phyloP scores from a whole-genome alignment of 2,888 invertebrate species.

The Petrolisthes cinctipes region DNA sequence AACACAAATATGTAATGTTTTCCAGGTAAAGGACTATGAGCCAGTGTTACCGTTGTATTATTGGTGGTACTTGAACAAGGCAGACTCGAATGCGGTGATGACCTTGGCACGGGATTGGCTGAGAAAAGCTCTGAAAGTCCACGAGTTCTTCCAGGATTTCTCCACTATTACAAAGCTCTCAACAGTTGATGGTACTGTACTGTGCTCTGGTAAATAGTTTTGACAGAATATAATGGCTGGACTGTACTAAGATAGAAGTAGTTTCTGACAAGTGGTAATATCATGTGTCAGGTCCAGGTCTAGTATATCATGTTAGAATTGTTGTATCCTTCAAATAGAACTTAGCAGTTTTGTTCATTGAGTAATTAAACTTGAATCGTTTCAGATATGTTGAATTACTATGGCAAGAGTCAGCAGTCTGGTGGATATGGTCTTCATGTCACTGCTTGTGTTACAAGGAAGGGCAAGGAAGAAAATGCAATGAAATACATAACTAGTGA shows the following conservation, averaged over 20 bases:
- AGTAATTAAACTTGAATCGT: not conserved
- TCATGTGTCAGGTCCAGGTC: too few relatives aligned
- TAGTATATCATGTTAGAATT: too few relatives aligned
- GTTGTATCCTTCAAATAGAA: too few relatives aligned
- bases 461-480: constrained; percentile 66
- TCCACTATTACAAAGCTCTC: constrained; percentile 28
- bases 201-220: not conserved
- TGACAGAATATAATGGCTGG: too few relatives aligned
- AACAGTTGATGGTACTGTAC: constrained; percentile 24
- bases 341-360: not conserved
- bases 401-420: constrained; percentile 9
- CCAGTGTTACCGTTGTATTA: constrained; percentile 64
- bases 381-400: constrained; percentile 32
- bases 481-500: constrained; percentile 66
- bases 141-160: constrained; percentile 48
- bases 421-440: constrained; percentile 67
- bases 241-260: too few relatives aligned
- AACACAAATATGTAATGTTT: not conserved
- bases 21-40: constrained; percentile 41
- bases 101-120: constrained; percentile 35
- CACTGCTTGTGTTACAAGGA: constrained; percentile 68
- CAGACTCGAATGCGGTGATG: constrained; percentile 64
- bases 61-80: constrained; percentile 66
- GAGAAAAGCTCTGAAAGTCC: constrained; percentile 42
- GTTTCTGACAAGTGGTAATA: too few relatives aligned